These are phyloP conservation scores for Andrena flavipes DNA, from an alignment of 2,888 invertebrate genomes.

Conservation along the genomic window DNA sequence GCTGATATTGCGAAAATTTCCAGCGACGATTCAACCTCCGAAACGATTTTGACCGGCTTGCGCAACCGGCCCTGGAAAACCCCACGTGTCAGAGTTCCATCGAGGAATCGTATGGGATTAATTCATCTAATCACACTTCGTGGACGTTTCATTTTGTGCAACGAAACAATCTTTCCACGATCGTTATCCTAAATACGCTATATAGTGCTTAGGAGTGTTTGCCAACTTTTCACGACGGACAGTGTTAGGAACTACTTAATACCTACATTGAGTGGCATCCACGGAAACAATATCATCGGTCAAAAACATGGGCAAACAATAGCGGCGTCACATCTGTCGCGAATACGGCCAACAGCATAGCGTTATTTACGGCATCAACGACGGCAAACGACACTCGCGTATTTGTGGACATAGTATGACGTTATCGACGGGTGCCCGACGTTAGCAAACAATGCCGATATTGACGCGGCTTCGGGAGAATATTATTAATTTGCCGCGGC, in stretches of 20 bases:
- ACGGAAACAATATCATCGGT: slow-evolving; percentile 2
- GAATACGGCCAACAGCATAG: neutral
- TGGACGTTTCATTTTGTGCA: too few relatives aligned
- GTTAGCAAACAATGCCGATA: slow-evolving; percentile 36
- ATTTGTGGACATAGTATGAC: slow-evolving; percentile 32
- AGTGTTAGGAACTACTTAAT: neutral
- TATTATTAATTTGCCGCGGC: slow-evolving; percentile 31
- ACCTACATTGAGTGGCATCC: neutral
- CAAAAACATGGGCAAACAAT: slow-evolving; percentile 21
- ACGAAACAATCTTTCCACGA: too few relatives aligned
- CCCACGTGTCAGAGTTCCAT: neutral
- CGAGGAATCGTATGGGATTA: too few relatives aligned
- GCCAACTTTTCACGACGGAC: too few relatives aligned
- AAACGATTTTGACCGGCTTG: slow-evolving; percentile 51
- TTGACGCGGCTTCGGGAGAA: slow-evolving; percentile 24
- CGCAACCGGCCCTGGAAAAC: slow-evolving; percentile 28
- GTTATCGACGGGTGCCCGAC: slow-evolving; percentile 27
- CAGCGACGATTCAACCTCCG: slow-evolving; percentile 52
- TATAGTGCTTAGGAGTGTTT: too few relatives aligned
- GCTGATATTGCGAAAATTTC: slow-evolving; percentile 61
- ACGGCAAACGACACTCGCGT: slow-evolving; percentile 28
- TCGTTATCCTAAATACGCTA: too few relatives aligned
- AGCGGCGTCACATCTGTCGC: neutral
- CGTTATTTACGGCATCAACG: slow-evolving; percentile 26
- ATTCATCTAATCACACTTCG: too few relatives aligned